Evolutionary conservation across 1,140 invertebrate genomes (phyloP).

Genomic region (Saccostrea glomerata): DNA sequence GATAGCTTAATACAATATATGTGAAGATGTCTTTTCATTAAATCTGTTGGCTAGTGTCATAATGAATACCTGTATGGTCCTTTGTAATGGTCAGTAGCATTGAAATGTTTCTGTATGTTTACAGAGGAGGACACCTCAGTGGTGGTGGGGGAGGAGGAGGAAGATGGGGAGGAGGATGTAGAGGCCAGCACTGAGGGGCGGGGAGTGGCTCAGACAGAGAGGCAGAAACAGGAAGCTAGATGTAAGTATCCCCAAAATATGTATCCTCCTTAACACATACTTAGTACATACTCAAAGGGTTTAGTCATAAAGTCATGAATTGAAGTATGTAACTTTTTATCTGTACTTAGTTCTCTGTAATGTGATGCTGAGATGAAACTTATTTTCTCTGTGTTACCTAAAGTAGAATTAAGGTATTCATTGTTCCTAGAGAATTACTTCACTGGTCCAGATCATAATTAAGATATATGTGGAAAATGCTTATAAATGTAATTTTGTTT

Average conservation of each 20-base stretch:
- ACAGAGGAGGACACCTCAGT: constrained; percentile 62
- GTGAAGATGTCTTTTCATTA: too few relatives aligned
- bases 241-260: constrained; percentile 48
- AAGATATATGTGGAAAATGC: neutral
- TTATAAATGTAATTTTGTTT: neutral
- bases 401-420: neutral
- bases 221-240: constrained; percentile 68
- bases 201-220: constrained; percentile 58
- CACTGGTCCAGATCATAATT: neutral
- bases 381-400: neutral
- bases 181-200: constrained; percentile 70
- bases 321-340: too few relatives aligned
- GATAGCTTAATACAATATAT: too few relatives aligned
- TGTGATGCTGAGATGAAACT: too few relatives aligned
- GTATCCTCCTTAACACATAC: too few relatives aligned
- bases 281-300: too few relatives aligned
- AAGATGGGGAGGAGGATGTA: constrained; percentile 60
- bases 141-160: constrained; percentile 46
- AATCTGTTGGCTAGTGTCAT: too few relatives aligned
- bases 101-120: neutral
- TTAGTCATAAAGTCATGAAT: too few relatives aligned
- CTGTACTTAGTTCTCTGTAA: too few relatives aligned
- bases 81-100: neutral
- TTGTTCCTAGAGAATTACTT: neutral
- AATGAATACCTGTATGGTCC: neutral